Percentiles rank a stretch among this genome's conserved stretches.
Conservation (phyloP, 1,140 invertebrate species). For the Zaprionus gabonicus region DNA sequence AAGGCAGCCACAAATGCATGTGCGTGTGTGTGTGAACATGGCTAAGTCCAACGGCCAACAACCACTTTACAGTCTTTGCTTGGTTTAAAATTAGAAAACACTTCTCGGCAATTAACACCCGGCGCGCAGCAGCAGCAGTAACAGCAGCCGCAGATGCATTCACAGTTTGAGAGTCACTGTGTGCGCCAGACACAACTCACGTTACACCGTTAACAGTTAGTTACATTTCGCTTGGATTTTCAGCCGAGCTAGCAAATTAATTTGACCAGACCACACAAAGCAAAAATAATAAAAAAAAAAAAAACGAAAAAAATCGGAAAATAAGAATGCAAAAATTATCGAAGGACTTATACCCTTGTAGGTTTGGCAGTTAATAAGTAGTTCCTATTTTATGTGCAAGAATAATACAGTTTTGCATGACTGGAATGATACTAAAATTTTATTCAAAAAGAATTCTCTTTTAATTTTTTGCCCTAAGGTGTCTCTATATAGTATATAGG, state of each 20-base stretch:
- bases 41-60: constrained; percentile 24
- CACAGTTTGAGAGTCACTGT: constrained; percentile 30
- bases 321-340: background rate
- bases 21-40: background rate
- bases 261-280: constrained; percentile 24
- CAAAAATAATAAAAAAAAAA: constrained; percentile 11
- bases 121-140: constrained; percentile 27
- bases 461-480: too few relatives aligned
- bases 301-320: background rate
- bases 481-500: too few relatives aligned
- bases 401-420: too few relatives aligned
- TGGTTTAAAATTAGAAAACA: constrained; percentile 26
- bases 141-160: background rate
- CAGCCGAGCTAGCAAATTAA: constrained; percentile 33
- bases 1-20: constrained; percentile 7
- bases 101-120: constrained; percentile 37
- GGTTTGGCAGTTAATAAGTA: too few relatives aligned
- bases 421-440: too few relatives aligned
- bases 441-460: too few relatives aligned
- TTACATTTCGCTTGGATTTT: constrained; percentile 36
- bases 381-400: too few relatives aligned
- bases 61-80: constrained; percentile 23
- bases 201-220: constrained; percentile 26
- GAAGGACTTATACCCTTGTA: too few relatives aligned
- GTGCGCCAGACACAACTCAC: background rate